Conservation (phyloP, 2,888 invertebrate species). For the Ametastegia equiseti region DNA sequence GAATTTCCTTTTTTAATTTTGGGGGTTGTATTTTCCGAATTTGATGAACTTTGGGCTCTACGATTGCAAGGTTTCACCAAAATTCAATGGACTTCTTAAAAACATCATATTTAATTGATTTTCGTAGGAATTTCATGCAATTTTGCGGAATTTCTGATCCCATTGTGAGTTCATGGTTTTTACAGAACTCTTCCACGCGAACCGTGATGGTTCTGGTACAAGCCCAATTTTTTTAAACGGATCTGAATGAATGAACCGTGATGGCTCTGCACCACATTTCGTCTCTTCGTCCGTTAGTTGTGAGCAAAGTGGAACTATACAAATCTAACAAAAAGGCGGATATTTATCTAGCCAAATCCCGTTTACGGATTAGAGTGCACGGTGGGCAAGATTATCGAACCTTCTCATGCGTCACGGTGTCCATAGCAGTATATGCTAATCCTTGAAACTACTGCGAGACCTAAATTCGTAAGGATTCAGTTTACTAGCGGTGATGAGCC, state of each 20-base stretch:
- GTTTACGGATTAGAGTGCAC: slow-evolving; percentile 20
- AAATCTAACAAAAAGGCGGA: background rate
- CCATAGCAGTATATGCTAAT: slow-evolving; percentile 29
- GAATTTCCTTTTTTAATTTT: background rate
- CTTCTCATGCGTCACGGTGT: slow-evolving; percentile 11
- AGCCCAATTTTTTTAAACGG: no score
- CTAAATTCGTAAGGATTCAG: slow-evolving; percentile 22
- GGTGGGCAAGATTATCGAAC: slow-evolving; percentile 13
- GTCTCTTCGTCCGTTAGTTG: background rate
- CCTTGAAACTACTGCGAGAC: slow-evolving; percentile 23
- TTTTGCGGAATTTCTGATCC: no score
- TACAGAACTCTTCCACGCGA: background rate
- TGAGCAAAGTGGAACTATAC: background rate
- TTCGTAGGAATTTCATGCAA: no score
- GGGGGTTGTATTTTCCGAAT: no score
- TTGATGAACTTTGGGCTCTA: background rate
- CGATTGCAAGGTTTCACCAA: background rate
- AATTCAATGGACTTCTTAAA: background rate
- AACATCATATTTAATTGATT: background rate
- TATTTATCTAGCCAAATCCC: slow-evolving; percentile 29
- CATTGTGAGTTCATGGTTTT: background rate
- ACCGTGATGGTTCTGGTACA: background rate
- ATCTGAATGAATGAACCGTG: no score
- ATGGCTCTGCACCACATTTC: background rate
- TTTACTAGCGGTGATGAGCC: slow-evolving; percentile 26